Conservation (phyloP, 2,113 vertebrate species). For the Turdus rufiventris region DNA sequence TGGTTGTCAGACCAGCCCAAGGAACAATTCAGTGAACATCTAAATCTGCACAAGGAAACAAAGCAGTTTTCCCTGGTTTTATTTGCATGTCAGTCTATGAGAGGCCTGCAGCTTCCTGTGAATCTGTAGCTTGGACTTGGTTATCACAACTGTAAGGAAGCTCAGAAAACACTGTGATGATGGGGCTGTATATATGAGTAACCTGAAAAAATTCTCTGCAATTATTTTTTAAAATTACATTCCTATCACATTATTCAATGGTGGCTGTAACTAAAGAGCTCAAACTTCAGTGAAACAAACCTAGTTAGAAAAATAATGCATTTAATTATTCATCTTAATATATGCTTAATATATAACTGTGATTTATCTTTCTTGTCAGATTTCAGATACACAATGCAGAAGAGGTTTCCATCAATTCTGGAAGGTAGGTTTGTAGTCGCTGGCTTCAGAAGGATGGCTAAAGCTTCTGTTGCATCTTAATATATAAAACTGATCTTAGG, state of each 20-base stretch:
- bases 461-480: not conserved
- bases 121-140: not conserved
- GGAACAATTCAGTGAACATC: not conserved
- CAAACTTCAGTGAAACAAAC: not conserved
- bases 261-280: not conserved
- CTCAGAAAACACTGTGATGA: not conserved
- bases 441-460: not conserved
- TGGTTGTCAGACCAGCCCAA: fast-evolving
- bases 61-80: not conserved
- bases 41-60: not conserved
- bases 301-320: not conserved
- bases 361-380: slow-evolving; percentile 65
- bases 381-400: slow-evolving; percentile 79
- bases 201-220: not conserved
- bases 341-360: not conserved
- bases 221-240: not conserved
- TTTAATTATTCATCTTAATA: slow-evolving; percentile 10
- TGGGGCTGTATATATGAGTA: fast-evolving
- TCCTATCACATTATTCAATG: not conserved
- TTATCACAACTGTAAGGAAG: not conserved
- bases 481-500: fast-evolving
- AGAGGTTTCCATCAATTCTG: slow-evolving; percentile 75
- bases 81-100: not conserved
- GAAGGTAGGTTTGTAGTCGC: slow-evolving; percentile 70
- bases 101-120: not conserved